phyloP scores from a whole-genome alignment of 2,113 vertebrate species.

The Catharus fuscescens region DNA sequence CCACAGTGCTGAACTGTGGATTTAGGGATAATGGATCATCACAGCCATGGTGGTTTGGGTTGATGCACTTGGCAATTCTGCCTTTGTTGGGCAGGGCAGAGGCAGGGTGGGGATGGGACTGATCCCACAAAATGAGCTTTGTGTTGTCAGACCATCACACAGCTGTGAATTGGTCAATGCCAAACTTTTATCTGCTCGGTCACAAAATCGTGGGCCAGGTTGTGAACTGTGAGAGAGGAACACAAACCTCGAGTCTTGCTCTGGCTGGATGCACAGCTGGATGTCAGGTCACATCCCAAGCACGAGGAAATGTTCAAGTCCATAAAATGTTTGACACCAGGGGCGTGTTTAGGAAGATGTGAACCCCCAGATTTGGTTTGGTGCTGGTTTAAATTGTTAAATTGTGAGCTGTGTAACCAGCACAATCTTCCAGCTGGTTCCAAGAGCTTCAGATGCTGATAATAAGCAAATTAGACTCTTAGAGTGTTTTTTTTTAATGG shows the following conservation, averaged over 20 bases:
- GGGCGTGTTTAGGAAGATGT: neutral
- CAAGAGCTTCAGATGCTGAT: neutral
- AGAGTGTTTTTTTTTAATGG: neutral
- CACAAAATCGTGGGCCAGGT: neutral
- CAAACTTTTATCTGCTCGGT: neutral
- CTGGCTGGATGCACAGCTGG: neutral
- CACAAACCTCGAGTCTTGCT: neutral
- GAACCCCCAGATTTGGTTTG: neutral
- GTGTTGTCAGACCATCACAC: neutral
- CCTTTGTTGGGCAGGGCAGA: neutral
- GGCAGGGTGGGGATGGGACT: neutral
- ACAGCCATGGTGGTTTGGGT: fast-evolving
- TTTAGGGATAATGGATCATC: neutral
- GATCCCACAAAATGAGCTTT: neutral
- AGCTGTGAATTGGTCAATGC: neutral
- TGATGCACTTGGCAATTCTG: neutral
- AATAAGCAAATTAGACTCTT: neutral
- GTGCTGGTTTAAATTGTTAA: slow-evolving; percentile 13
- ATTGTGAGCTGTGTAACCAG: neutral
- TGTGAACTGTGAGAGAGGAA: fast-evolving
- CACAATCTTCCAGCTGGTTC: neutral
- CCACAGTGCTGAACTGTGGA: fast-evolving
- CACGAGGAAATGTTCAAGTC: neutral
- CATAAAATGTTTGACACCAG: neutral
- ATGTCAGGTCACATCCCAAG: neutral